These are phyloP conservation scores for Drosophila nigrodunni DNA, from an alignment of 1,140 invertebrate genomes.

Conservation along the genomic window DNA sequence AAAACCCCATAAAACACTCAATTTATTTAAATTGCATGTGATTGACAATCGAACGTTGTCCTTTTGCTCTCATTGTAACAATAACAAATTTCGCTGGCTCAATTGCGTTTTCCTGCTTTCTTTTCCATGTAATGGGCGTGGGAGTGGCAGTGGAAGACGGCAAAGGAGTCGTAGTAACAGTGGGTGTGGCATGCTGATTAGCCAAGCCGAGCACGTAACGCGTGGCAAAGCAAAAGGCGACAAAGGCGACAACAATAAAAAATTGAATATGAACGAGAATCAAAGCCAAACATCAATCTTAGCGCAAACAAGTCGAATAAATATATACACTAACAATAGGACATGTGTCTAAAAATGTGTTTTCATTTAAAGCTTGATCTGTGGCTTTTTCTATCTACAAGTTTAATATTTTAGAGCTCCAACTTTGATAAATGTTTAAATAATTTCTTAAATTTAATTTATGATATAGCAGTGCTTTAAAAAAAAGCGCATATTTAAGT, in stretches of 20 bases:
- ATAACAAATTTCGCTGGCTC: constrained; percentile 41
- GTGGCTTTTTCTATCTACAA: no score
- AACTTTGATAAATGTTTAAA: no score
- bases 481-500: no score
- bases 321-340: constrained; percentile 11
- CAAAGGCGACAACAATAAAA: constrained; percentile 63
- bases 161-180: no score
- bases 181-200: constrained; percentile 53
- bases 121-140: constrained; percentile 7
- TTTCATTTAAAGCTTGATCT: no score
- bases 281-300: constrained; percentile 28
- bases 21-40: constrained; percentile 83
- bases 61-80: constrained; percentile 20
- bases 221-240: constrained; percentile 71
- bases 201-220: constrained; percentile 75
- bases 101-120: constrained; percentile 11
- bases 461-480: no score
- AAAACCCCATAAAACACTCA: constrained; percentile 83
- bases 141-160: neutral
- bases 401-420: no score
- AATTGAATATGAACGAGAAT: constrained; percentile 69
- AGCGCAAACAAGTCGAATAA: constrained; percentile 1
- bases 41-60: constrained; percentile 68
- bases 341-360: neutral
- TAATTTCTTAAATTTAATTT: no score